Base-by-base conservation (phyloP, 2,797 vertebrate genomes). In the Austrolebias charrua region DNA sequence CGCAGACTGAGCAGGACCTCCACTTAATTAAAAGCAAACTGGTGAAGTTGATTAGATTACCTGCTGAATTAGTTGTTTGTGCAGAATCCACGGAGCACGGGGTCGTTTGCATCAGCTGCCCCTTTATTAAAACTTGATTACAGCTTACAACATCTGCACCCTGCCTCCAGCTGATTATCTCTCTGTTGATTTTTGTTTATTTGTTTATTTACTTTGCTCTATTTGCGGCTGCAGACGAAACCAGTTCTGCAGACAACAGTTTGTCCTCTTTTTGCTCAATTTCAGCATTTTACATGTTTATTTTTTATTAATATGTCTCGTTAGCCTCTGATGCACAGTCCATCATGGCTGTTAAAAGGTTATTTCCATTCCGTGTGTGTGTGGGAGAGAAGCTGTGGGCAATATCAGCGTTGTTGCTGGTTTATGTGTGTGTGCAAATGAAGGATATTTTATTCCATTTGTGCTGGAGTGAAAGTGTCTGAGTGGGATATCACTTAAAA, bases 301-400 rank as follows among this genome's bases (percentile, higher is more conserved):
- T 24, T 2, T 24, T 42, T 2, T 70, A 46, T 62, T 61, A 81
- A 82, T 66, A 71, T 62, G 49, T 54, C 44, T 44, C 2, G 0
- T 24, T 28, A 16, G 29, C 38, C 67, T 59, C 60, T 2, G 29
- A 72, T 69, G 69, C 70, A 54, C 60, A 60, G 66, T 68, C 53
- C 65, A 71, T 76, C 63, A 55, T 28, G 29, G 55, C 63, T 73
- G 62, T 72, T 80, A 73, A 65, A 69, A 67, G 77, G 80, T 82
- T 74, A 69, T 19, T 24, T 66, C 50, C 14, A 4, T 54, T 35
- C 6, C n/a, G n/a, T 63, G 28, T 46, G 18, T 55, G 7, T 57
- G 43, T 47, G 47, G 18, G 20, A 16, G 43, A 10, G 20, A 24
- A 52, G 2, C 1, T 65, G 47, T 18, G 45, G 45, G 51, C 45